These are phyloP conservation scores for Euproctis similis DNA, from an alignment of 2,888 invertebrate species.

Conservation along the genomic window DNA sequence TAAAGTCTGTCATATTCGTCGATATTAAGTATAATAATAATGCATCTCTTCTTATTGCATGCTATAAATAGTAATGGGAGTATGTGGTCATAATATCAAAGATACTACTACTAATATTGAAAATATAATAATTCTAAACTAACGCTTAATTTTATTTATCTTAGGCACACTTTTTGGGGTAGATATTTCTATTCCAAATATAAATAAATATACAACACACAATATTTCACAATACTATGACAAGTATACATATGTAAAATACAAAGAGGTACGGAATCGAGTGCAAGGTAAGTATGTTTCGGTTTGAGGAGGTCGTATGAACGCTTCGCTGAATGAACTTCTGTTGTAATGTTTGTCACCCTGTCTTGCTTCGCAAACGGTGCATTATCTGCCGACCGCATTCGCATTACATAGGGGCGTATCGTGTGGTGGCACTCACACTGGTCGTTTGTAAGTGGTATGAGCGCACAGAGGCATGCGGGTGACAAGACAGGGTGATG, in stretches of 20 bases:
- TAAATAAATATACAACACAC: constrained; percentile 7
- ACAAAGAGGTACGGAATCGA: constrained; percentile 16
- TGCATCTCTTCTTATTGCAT: constrained; percentile 55
- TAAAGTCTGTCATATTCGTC: constrained; percentile 6
- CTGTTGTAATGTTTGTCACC: constrained; percentile 40
- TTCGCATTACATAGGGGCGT: constrained; percentile 13
- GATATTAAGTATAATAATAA: constrained; percentile 16
- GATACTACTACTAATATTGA: constrained; percentile 53
- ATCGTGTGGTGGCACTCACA: not conserved
- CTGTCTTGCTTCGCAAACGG: constrained; percentile 49
- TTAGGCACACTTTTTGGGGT: constrained; percentile 19
- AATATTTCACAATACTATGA: constrained; percentile 17
- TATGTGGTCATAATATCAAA: constrained; percentile 75
- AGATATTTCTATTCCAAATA: constrained; percentile 13
- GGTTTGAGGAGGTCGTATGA: constrained; percentile 24
- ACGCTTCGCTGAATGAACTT: constrained; percentile 35
- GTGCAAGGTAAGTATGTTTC: constrained; percentile 42
- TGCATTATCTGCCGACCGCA: constrained; percentile 14
- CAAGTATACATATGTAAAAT: constrained; percentile 27
- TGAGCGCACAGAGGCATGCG: not conserved
- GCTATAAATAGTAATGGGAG: constrained; percentile 66
- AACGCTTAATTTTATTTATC: constrained; percentile 41
- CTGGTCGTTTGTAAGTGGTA: not conserved
- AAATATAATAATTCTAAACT: constrained; percentile 20
- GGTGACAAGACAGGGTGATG: constrained; percentile 18